phyloP scores from a whole-genome alignment of 2,888 invertebrate genomes.

The Aphidius colemani region DNA sequence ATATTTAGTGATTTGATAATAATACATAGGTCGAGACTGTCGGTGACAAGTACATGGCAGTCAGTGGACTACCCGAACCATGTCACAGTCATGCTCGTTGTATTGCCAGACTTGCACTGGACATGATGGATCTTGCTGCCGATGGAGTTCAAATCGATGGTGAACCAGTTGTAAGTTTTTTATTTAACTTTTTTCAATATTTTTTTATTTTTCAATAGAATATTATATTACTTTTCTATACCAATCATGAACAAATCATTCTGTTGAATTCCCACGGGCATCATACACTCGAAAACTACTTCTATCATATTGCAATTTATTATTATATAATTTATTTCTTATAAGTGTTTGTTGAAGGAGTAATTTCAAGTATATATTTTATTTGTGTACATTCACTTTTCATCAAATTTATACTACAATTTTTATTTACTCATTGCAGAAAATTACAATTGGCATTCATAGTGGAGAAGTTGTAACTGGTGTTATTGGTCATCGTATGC shows the following conservation, averaged over 20 bases:
- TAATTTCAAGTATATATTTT: no score
- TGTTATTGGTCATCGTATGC: constrained; percentile 93
- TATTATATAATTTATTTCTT: constrained; percentile 6
- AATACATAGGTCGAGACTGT: constrained; percentile 89
- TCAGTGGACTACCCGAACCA: constrained; percentile 90
- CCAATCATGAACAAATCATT: no score
- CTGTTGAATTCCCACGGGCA: no score
- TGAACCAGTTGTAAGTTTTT: constrained; percentile 77
- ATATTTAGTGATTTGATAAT: constrained; percentile 1
- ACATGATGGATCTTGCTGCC: constrained; percentile 90
- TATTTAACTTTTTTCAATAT: not conserved
- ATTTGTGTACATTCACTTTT: no score
- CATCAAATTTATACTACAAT: not conserved
- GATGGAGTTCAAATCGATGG: constrained; percentile 86
- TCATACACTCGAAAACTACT: no score
- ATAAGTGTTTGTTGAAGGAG: no score
- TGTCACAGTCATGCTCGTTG: constrained; percentile 89
- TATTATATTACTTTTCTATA: no score
- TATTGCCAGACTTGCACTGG: constrained; percentile 86
- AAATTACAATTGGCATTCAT: constrained; percentile 92
- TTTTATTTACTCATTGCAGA: constrained; percentile 62
- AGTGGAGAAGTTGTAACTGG: constrained; percentile 94
- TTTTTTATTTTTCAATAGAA: no score
- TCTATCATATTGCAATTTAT: not conserved
- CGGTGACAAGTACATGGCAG: constrained; percentile 98